Base-by-base conservation (phyloP, 2,888 invertebrate genomes). In the Drosophila formosana region DNA sequence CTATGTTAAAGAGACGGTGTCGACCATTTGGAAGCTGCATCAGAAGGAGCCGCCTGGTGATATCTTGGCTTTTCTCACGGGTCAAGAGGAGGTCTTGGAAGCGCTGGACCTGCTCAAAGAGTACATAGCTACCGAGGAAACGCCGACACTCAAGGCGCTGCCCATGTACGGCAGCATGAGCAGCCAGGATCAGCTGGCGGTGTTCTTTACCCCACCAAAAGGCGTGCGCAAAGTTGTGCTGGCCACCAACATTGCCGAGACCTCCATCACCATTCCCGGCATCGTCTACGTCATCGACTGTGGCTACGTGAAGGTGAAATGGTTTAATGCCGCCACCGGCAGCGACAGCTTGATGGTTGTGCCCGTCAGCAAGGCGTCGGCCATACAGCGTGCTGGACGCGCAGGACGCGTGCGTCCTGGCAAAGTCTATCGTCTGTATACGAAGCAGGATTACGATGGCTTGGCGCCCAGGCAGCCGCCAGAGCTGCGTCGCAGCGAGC, bases 161-260 rank as follows among this genome's bases (percentile, higher is more conserved):
- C 96, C 98, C 0, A 96, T 99, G 96, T 98, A 99, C 91, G 98
- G 98, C 3, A 96, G 97, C 34, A 93, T 99, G 64, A 96, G 98
- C 0, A 94, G 95, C 82, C 93, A 94, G 46, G 96, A 97, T 70
- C 96, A 97, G 91, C 91, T 97, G 65, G 96, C 96, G 89, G 98
- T 97, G 1, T 98, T 98, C 91, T 95, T 96, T 82, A 93, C 93
- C 8, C 94, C 95, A 0, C 95, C 95, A 0, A 94, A 94, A 71
- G 95, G 95, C 34, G 94, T 95, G 0, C 93, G 99, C 30, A 99
- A 99, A 93, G 95, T 99, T 25, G 95, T 99, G 0, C 93, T 99
- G 4, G 97, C 99, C 0, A 99, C 99, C 0, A 99, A 99, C 90
- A 97, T 99, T 57, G 99, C 99, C 0, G 99, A 99, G 93, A 97